These are phyloP conservation scores for Campaea margaritaria DNA, from an alignment of 2,888 invertebrate genomes.

Conservation along the genomic window DNA sequence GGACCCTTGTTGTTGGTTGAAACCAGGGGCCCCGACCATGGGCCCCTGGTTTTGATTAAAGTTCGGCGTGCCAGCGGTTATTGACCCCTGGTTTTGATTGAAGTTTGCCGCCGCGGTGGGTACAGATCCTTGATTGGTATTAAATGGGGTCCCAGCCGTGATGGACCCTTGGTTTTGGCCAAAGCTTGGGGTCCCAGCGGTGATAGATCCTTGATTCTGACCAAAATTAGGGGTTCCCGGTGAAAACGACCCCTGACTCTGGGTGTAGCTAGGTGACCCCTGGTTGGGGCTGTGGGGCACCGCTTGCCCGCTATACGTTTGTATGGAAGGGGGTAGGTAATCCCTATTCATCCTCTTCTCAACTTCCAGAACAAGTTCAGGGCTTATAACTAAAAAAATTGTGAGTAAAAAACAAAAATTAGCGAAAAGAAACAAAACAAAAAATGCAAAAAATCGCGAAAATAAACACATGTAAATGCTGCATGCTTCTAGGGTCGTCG, in stretches of 20 bases:
- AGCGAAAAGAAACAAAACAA: too few species aligned
- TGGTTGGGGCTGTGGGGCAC: conserved; percentile 54
- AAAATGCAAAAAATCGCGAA: too few species aligned
- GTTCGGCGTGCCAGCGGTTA: conserved; percentile 7
- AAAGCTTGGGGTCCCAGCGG: conserved; percentile 23
- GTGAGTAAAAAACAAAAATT: conserved; percentile 49
- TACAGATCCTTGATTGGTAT: conserved; percentile 24
- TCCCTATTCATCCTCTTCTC: conserved; percentile 94
- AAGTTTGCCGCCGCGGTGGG: conserved; percentile 37
- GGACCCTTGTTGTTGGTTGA: conserved; percentile 35
- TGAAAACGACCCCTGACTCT: too few species aligned
- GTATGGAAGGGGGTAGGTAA: conserved; percentile 90
- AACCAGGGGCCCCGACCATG: conserved; percentile 32
- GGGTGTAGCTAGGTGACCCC: conserved; percentile 7
- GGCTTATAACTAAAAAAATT: conserved; percentile 91
- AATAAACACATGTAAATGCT: too few species aligned
- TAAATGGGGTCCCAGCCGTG: conserved; percentile 36
- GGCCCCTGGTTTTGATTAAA: conserved; percentile 18
- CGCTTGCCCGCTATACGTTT: conserved; percentile 51
- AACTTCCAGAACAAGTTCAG: conserved; percentile 95
- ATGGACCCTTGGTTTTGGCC: conserved; percentile 16
- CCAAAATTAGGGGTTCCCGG: conserved; percentile 11
- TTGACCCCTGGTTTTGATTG: conserved; percentile 31
- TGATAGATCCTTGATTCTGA: conserved; percentile 30
- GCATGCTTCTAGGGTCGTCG: conserved; percentile 46